A percentile compares a stretch with the other conserved stretches of the same genome.
Conservation (phyloP, 2,888 invertebrate species). For the Drosophila testacea region DNA sequence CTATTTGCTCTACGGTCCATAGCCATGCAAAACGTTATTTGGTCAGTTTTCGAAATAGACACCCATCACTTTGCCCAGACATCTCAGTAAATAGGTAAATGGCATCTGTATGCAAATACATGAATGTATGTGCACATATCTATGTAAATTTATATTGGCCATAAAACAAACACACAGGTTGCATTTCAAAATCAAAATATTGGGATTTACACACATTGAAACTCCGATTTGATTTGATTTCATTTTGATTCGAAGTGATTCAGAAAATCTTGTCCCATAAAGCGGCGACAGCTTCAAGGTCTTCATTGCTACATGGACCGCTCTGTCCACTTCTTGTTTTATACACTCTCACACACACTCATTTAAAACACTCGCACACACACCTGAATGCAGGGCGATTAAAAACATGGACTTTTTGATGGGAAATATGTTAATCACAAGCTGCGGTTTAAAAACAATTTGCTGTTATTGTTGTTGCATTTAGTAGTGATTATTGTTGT, state of each 20-base stretch:
- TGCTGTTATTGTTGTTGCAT: slow-evolving; percentile 42
- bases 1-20: slow-evolving; percentile 71
- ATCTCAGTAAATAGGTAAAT: slow-evolving; percentile 40
- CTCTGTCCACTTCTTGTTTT: slow-evolving; percentile 75
- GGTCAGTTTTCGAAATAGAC: slow-evolving; percentile 59
- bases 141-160: slow-evolving; percentile 64
- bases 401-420: slow-evolving; percentile 68
- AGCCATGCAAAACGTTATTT: slow-evolving; percentile 62
- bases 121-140: slow-evolving; percentile 5
- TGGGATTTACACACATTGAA: slow-evolving; percentile 5
- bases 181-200: slow-evolving; percentile 61
- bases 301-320: slow-evolving; percentile 42
- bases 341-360: slow-evolving; percentile 23
- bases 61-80: slow-evolving; percentile 30
- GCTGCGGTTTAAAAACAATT: slow-evolving; percentile 44
- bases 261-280: slow-evolving; percentile 31
- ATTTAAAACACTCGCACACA: slow-evolving; percentile 14
- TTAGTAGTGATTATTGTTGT: slow-evolving; percentile 17
- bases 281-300: slow-evolving; percentile 67
- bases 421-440: slow-evolving; percentile 81
- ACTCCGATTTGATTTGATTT: background rate
- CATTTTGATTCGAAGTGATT: slow-evolving; percentile 25
- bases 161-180: slow-evolving; percentile 49
- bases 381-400: slow-evolving; percentile 46
- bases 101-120: slow-evolving; percentile 2